Conservation (phyloP, 2,113 vertebrate genomes). For the Mus spicilegus region DNA sequence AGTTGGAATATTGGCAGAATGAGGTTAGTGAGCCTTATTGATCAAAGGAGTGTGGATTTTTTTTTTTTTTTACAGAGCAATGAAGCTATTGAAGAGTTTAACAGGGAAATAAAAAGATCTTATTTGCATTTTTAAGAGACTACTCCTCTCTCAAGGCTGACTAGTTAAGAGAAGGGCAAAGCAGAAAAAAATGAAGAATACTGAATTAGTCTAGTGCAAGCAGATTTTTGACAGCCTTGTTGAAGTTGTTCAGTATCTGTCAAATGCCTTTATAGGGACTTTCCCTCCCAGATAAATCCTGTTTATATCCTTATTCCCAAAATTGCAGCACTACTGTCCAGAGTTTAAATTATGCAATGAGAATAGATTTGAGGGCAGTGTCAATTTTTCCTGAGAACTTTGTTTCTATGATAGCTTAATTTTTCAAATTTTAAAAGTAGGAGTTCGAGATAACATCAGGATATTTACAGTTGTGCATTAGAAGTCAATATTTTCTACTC, state of each 20-base stretch:
- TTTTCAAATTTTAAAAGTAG: neutral
- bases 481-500: neutral
- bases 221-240: neutral
- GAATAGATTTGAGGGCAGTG: neutral
- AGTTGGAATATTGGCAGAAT: neutral
- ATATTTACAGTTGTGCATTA: neutral
- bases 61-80: conserved; percentile 51
- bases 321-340: neutral
- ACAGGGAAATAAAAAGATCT: conserved; percentile 12
- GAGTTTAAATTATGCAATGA: neutral
- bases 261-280: neutral
- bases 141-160: neutral
- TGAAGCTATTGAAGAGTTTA: neutral
- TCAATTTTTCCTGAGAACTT: neutral
- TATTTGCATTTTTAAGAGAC: conserved; percentile 42
- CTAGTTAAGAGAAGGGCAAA: neutral
- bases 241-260: neutral
- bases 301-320: neutral
- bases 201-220: neutral
- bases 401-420: neutral
- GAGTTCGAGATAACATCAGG: neutral
- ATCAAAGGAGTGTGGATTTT: conserved; percentile 3
- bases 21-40: neutral
- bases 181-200: neutral
- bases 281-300: neutral